Base-by-base conservation (phyloP, 1,140 invertebrate genomes). In the Gryllus bimaculatus region DNA sequence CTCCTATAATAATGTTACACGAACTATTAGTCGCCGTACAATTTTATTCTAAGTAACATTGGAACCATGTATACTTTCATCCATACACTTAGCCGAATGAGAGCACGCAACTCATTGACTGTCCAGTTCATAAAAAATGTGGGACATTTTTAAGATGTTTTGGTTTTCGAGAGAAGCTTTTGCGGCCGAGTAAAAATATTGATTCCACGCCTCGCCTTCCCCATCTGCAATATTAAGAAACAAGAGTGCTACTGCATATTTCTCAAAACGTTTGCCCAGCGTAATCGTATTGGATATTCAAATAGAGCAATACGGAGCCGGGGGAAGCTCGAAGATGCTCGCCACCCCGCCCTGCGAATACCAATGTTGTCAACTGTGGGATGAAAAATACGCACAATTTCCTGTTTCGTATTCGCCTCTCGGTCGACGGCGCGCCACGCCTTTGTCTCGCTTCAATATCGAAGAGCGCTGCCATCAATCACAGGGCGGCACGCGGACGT, bases 151-250 rank as follows among this genome's bases (percentile, higher is more conserved):
- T 66, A 66, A 13, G 54, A 18, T 10, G 7, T 66, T 54, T 13
- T 18, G 18, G 18, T 13, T 66, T 66, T 66, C 18, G 54, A 66
- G 18, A 66, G 18, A 66, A 13, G 10, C 10, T 10, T 66, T 66
- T 1, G 10, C 54, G 18, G 10, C 54, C 18, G 10, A 18, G 54
- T 13, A 66, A 66, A 10, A 66, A 10, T 10, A 18, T 18, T 13
- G 10, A 18, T 66, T 66, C 54, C 10, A 13, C 54, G 18, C 54
- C 7, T 66, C 18, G 10, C 54, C 7, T 66, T 66, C 1, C 54
- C 54, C 54, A 66, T 66, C 54, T 66, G 54, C 54, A 66, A 66
- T 66, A 66, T 66, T 66, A 66, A 66, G 54, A 66, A 66, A 66
- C 54, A 10, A 66, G 18, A 66, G 18, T 66, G 54, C 54, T 10